Conservation (phyloP, 2,797 vertebrate genomes). For the Phaenicophaeus curvirostris region DNA sequence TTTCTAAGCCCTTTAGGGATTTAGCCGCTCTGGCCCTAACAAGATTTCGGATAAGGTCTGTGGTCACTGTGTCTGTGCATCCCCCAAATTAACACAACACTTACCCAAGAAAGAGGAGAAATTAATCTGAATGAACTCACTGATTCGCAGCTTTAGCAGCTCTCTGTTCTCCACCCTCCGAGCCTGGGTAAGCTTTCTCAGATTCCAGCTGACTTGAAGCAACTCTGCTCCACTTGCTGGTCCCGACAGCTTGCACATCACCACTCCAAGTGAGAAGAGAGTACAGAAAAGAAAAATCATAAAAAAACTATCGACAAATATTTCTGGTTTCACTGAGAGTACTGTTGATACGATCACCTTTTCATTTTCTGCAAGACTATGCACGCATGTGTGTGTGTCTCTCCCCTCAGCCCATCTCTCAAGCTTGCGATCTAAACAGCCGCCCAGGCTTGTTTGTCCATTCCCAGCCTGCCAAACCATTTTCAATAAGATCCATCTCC, state of each 20-base stretch:
- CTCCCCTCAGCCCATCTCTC: constrained; percentile 22
- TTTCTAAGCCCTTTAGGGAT: neutral
- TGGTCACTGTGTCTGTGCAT: neutral
- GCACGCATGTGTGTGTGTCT: neutral
- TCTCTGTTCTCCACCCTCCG: neutral
- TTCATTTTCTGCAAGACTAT: constrained; percentile 12
- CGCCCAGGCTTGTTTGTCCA: constrained; percentile 44
- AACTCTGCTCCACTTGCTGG: neutral
- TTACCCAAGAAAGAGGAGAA: constrained; percentile 1
- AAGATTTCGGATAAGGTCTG: neutral
- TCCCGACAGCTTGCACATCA: constrained; percentile 52
- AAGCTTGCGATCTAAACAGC: constrained; percentile 61
- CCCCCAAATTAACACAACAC: neutral
- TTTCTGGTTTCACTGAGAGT: constrained; percentile 62
- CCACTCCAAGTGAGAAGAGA: constrained; percentile 28
- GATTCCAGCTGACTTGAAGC: constrained; percentile 26
- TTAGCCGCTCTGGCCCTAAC: neutral
- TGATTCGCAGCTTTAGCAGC: neutral
- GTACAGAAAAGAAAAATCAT: neutral
- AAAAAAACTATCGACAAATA: constrained; percentile 61
- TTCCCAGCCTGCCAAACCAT: constrained; percentile 66
- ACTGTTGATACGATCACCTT: constrained; percentile 35
- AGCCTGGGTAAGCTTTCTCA: constrained; percentile 31
- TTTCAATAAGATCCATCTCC: constrained; percentile 68
- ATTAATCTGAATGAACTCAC: neutral